Base-by-base conservation (phyloP, 1,140 invertebrate species). In the Octopus bimaculoides region DNA sequence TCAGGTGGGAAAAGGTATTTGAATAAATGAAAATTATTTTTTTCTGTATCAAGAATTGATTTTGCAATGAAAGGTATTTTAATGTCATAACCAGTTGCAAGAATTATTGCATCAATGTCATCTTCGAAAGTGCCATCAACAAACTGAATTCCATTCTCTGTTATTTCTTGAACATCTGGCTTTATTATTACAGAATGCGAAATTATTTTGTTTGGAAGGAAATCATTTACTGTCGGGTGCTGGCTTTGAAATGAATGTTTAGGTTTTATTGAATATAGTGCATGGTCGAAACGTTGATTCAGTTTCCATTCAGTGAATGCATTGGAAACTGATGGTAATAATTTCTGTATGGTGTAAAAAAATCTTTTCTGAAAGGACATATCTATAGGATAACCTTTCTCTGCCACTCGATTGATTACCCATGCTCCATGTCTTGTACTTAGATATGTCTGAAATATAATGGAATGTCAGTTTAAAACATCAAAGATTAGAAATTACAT, bases 141-240 rank as follows among this genome's bases (percentile, higher is more conserved):
- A 83, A 91, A 91, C 53, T 86, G 79, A 7, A 91, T 86, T 5
- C 89, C 90, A 41, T 78, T 86, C 78, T 88, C 85, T 4, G 86
- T 87, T 77, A 91, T 88, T 54, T 82, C n/a, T 20, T 79, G 74
- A 26, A 91, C 82, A 81, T 90, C 87, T 5, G 89, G 86, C 80
- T 88, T 90, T n/a, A 91, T 85, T 8, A 84, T 85, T 20, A 92
- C 88, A 52, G 86, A 84, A 4, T 92, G 92, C 77, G 86, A 85
- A n/a, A 89, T 83, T 9, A 92, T 88, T 69, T 91, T 84, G 81
- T 92, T 91, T 0, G 91, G 89, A 5, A 92, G 83, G 5, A 91
- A 90, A 80, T 92, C 92, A 80, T 92, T 92, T 5, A 92, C 85
- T 52, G 89, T 91, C 1, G 91, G 88, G 81, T 92, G 92, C 77